Evolutionary conservation across 2,113 vertebrate species (phyloP), one percentile per base, ranked within the genome.

Genomic region (Neogale vison): DNA sequence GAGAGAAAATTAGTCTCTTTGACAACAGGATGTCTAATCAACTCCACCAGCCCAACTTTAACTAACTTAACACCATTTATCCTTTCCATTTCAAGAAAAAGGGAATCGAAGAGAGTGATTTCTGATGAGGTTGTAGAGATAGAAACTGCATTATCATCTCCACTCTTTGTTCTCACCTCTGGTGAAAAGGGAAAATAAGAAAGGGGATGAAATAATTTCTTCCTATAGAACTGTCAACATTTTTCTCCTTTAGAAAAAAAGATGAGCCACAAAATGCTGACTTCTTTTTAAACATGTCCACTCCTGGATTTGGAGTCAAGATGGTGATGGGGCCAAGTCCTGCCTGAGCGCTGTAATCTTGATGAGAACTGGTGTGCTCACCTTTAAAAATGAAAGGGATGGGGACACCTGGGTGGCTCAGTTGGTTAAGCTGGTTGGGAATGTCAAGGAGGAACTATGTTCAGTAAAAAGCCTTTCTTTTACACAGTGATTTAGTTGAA

Each of bases 31-130:
- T 98, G 97, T 98, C 98, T 98, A 98, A 98, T 99, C 98, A 98
- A 98, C 98, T 90, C 98, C 98, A 96, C 97, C 95, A 57, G 55
- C 47, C 59, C 17, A 98, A 97, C 97, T 98, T 98, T 98, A 99
- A 98, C 98, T 98, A 98, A 98, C 97, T 98, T 98, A 98, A 98
- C 97, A 98, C 96, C 97, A 98, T 98, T 98, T 98, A 97, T 97
- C 97, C 97, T 94, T 98, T 98, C 98, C 97, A 97, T 98, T 98
- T 98, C 97, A 98, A 98, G 98, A 98, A 97, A 97, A 98, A 96
- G 97, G 95, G 97, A 98, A 97, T 98, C 96, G 57, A 81, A 96
- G 96, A 96, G 98, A 98, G 98, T 98, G 97, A 98, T 98, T 98
- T 98, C 98, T 98, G 95, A 95, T 95, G 91, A 98, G 93, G 95